phyloP scores from a whole-genome alignment of 2,113 vertebrate species.

The Pseudopipra pipra region DNA sequence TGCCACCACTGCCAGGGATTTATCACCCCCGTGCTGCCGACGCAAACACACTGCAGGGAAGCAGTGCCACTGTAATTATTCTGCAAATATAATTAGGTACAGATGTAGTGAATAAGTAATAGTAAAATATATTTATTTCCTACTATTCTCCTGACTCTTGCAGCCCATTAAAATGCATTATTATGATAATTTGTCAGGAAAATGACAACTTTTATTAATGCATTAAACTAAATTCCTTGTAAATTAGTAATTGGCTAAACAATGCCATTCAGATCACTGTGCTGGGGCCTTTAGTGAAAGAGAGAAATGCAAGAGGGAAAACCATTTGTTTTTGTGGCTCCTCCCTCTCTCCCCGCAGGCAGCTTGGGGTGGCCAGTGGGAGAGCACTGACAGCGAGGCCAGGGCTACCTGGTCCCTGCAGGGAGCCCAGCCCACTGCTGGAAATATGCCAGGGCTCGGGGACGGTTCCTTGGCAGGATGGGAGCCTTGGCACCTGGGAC shows the following conservation, averaged over 20 bases:
- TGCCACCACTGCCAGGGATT: slow-evolving; percentile 52
- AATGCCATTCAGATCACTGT: background rate
- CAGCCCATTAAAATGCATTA: slow-evolving; percentile 61
- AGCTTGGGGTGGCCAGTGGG: background rate
- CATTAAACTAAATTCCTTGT: slow-evolving; percentile 66
- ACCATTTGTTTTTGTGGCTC: background rate
- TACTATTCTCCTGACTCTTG: slow-evolving; percentile 39
- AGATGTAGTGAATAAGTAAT: slow-evolving; percentile 67
- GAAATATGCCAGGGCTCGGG: background rate
- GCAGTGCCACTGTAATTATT: slow-evolving; percentile 60
- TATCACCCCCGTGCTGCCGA: slow-evolving; percentile 53
- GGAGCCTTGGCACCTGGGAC: fast-evolving
- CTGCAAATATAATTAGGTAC: slow-evolving; percentile 69
- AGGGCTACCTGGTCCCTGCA: background rate
- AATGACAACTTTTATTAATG: slow-evolving; percentile 73
- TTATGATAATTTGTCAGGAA: slow-evolving; percentile 69
- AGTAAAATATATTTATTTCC: slow-evolving; percentile 70
- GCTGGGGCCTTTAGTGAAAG: background rate
- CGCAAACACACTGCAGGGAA: slow-evolving; percentile 34
- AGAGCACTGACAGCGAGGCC: fast-evolving
- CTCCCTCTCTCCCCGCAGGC: background rate
- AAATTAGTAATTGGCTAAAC: slow-evolving; percentile 72
- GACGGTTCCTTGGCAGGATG: fast-evolving
- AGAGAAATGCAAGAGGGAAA: background rate
- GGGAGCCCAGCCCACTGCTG: fast-evolving